Conservation (phyloP, 2,797 vertebrate species). For the Philypnodon macrostomus region DNA sequence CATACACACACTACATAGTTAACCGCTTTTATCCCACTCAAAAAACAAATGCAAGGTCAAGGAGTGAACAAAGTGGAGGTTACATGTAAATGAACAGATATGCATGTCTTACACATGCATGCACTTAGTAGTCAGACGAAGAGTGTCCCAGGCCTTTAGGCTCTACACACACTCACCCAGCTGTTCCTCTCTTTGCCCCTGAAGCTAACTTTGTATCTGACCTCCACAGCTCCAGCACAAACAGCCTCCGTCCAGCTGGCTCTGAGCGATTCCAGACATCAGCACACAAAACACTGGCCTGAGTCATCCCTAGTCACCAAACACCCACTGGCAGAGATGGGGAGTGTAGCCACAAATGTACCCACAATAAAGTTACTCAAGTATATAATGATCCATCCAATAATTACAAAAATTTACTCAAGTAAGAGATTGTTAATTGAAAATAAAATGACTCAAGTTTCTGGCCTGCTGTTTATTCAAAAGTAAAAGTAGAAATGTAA, state of each 20-base stretch:
- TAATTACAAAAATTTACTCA: too few relatives aligned
- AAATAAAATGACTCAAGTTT: too few relatives aligned
- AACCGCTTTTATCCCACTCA: slow-evolving; percentile 24
- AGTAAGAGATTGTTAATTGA: too few relatives aligned
- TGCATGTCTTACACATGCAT: slow-evolving; percentile 25
- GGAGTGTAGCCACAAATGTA: too few relatives aligned
- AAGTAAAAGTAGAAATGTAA: too few relatives aligned
- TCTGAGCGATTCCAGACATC: slow-evolving; percentile 21
- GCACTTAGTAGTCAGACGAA: slow-evolving; percentile 32
- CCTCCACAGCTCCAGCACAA: slow-evolving; percentile 57
- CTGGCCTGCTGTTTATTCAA: too few relatives aligned
- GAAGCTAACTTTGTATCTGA: slow-evolving; percentile 52
- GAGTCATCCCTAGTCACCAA: slow-evolving; percentile 42
- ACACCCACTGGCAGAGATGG: slow-evolving; percentile 4
- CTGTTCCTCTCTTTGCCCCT: slow-evolving; percentile 60
- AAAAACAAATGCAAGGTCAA: slow-evolving; percentile 12
- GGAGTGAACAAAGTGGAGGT: slow-evolving; percentile 27
- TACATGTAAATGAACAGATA: slow-evolving; percentile 43
- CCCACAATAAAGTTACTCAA: too few relatives aligned
- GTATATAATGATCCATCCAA: too few relatives aligned
- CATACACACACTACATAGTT: background rate
- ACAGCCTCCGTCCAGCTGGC: slow-evolving; percentile 59
- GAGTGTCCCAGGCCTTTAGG: slow-evolving; percentile 41
- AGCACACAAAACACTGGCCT: slow-evolving; percentile 36
- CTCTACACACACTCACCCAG: slow-evolving; percentile 42